Evolutionary conservation across 2,888 invertebrate genomes (phyloP), one percentile per base, ranked within the genome.

Genomic region (Tetrapedia diversipes): DNA sequence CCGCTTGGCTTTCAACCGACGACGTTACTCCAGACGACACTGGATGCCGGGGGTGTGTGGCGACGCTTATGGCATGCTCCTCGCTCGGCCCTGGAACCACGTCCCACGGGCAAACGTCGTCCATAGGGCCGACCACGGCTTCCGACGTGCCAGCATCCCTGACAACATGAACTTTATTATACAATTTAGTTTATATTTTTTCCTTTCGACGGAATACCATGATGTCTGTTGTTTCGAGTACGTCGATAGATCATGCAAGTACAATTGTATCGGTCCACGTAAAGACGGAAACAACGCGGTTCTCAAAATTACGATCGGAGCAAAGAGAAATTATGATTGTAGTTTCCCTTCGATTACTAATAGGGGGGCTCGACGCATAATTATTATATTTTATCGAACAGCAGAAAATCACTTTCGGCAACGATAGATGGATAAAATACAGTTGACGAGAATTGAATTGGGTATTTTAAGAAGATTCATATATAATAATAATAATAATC

Each of bases 51-150:
- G 29, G 45, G 22, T 32, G 63, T 51, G 70, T 51, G 39, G 63
- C 27, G n/a, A n/a, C n/a, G n/a, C 66, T 59, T 61, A 61, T 56
- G 45, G 81, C 77, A 82, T 84, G 75, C 54, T 87, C 89, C 74
- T 80, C 83, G 85, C 89, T 89, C 82, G 89, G 86, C 8, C 86
- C 89, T 78, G 80, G 90, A 84, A 47, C 90, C 75, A 89, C 82
- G 78, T 93, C 94, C 94, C 94, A 94, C 14, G 94, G 94, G 86
- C 94, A 94, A 34, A 94, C 93, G 84, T 94, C 94, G 91, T 94
- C 93, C 85, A 88, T 88, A 86, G 90, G 90, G 88, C 89, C 91
- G 89, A 82, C 86, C 85, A 86, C 83, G 80, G 83, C 85, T 80
- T 89, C 90, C 87, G 89, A 80, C 77, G 76, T 85, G 82, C 89